Evolutionary conservation across 2,888 invertebrate species (phyloP), one percentile per base, ranked within the genome.

Genomic region (Cataglyphis rosenhaueri): DNA sequence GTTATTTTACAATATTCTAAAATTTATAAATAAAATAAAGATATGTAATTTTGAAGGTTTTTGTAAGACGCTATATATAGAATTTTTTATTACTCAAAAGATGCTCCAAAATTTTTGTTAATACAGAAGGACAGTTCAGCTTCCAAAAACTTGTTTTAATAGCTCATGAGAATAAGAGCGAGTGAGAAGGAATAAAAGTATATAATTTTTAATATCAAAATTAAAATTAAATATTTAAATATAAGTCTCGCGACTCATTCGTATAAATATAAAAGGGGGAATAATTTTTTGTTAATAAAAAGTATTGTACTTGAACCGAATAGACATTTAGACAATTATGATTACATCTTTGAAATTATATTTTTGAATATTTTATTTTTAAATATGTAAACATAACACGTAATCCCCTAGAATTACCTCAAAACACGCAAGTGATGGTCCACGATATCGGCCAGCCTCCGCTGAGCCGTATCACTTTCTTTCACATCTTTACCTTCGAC

Each of bases 361-460:
- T 44, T 44, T 4, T 18, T 5, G 18, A 44, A 48, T 48, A 48
- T 48, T 15, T 18, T 18, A 18, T 48, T 32, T 62, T 38, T n/a
- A n/a, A 62, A 62, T 21, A 21, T 2, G 10, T 21, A 10, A 35
- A 62, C 10, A 10, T 41, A 32, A 32, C 21, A 52, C n/a, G 15
- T 18, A 71, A n/a, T 9, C 35, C 41, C 57, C 25, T 38, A 52
- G 21, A 18, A 41, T 62, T 86, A 90, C 89, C 85, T 90, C 18
- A 90, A 81, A 0, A 84, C 57, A 4, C 85, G 84, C 8, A 88
- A 32, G 25, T 92, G 92, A 6, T 88, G 86, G 12, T 84, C 75
- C 3, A 92, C 84, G 15, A 91, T 88, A 6, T 57, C 29, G 21
- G 81, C 78, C 9, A 88, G 18, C 38, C 84, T 87, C 3, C 57